Evolutionary conservation across 2,113 vertebrate genomes (phyloP).

Genomic region (Oceanites oceanicus): DNA sequence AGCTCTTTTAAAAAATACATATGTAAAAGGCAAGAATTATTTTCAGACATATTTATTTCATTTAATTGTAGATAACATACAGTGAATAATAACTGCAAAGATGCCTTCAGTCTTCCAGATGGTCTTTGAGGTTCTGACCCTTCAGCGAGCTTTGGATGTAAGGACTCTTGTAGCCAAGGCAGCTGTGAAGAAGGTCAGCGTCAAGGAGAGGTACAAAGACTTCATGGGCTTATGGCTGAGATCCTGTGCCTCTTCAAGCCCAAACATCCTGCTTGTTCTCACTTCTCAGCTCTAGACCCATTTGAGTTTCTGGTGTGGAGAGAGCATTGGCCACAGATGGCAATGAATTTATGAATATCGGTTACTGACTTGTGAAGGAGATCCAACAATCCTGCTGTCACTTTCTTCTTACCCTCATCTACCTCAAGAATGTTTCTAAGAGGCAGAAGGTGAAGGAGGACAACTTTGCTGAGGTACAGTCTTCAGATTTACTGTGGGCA

Average conservation of each 20-base stretch:
- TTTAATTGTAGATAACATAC: neutral
- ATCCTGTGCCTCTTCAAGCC: neutral
- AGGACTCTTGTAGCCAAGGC: neutral
- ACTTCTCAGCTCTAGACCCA: neutral
- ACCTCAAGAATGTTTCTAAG: neutral
- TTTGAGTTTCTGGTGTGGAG: neutral
- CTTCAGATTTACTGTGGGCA: neutral
- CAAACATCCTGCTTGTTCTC: neutral
- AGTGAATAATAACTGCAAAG: neutral
- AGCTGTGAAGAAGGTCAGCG: neutral
- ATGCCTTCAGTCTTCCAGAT: neutral
- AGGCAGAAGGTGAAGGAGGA: neutral
- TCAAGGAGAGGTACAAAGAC: neutral
- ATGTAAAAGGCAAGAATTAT: neutral
- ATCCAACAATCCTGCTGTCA: neutral
- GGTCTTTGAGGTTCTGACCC: neutral
- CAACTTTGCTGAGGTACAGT: too few species aligned
- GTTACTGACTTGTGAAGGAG: neutral
- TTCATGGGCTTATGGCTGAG: neutral
- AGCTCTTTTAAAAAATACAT: neutral
- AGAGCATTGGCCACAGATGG: neutral
- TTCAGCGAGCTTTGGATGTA: neutral
- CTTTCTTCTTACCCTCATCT: neutral
- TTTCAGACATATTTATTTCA: neutral
- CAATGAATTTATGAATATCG: neutral